A percentile compares a stretch with the other conserved stretches of the same genome.
These are phyloP conservation scores for Chaetodon auriga DNA, from an alignment of 2,113 vertebrate species.

Conservation along the genomic window DNA sequence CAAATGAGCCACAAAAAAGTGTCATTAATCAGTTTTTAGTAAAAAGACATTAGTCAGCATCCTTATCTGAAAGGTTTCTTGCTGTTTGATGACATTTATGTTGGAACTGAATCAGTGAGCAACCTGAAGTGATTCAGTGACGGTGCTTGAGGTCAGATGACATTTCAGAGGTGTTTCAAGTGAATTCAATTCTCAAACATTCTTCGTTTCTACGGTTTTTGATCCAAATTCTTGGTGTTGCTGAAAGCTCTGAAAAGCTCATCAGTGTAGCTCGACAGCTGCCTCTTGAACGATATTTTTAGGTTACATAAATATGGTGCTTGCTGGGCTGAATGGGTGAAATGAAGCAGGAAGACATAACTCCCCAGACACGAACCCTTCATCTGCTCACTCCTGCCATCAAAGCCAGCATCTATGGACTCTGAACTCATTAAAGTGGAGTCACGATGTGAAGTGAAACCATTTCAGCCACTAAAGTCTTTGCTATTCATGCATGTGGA, in stretches of 20 bases:
- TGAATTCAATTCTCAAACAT: no score
- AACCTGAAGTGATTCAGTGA: background rate
- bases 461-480: background rate
- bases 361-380: conserved; percentile 1
- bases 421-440: background rate
- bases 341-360: conserved; percentile 28
- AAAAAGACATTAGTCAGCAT: no score
- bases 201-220: no score
- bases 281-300: background rate
- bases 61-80: no score
- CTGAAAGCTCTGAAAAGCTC: background rate
- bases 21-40: no score
- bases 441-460: conserved; percentile 10
- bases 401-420: background rate
- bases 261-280: background rate
- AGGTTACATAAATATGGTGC: background rate
- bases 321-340: conserved; percentile 4
- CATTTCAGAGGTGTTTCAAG: no score
- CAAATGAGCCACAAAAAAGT: no score
- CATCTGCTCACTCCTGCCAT: conserved; percentile 2
- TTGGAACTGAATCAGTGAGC: no score
- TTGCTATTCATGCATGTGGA: background rate
- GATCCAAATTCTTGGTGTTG: background rate
- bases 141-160: no score
- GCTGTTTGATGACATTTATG: no score